These are phyloP conservation scores for Hydropsyche tenuis DNA, from an alignment of 1,140 invertebrate genomes.

Conservation along the genomic window DNA sequence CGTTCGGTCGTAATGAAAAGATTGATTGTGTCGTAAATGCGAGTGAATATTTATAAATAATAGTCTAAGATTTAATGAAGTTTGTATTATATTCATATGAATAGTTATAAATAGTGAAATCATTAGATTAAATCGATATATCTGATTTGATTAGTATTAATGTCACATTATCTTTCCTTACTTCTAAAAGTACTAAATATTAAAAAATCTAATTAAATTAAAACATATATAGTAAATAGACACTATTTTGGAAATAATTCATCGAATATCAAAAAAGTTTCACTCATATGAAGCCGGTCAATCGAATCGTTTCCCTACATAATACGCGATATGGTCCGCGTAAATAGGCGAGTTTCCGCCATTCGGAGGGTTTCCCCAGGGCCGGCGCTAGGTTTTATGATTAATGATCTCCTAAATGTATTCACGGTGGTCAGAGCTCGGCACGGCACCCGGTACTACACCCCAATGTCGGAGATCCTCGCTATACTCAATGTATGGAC, in stretches of 20 bases:
- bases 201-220: not conserved
- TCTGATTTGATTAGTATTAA: no score
- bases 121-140: no score
- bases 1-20: no score
- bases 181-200: no score
- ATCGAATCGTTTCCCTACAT: no score
- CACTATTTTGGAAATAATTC: not conserved
- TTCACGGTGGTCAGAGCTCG: constrained; percentile 36
- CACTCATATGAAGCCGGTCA: no score
- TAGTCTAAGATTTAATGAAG: no score
- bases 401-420: constrained; percentile 37
- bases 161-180: no score
- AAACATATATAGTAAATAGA: not conserved
- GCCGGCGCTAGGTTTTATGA: constrained; percentile 27
- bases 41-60: no score
- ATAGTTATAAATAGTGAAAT: no score
- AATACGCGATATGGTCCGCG: constrained; percentile 20
- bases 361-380: constrained; percentile 18
- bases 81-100: no score
- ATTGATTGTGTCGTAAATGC: no score
- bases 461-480: not conserved
- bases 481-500: not conserved
- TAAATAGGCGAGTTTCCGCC: constrained; percentile 28
- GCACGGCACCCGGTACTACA: constrained; percentile 11
- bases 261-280: not conserved